Evolutionary conservation across 1,140 invertebrate genomes (phyloP), one percentile per base, ranked within the genome.

Genomic region (Drosophila lini): DNA sequence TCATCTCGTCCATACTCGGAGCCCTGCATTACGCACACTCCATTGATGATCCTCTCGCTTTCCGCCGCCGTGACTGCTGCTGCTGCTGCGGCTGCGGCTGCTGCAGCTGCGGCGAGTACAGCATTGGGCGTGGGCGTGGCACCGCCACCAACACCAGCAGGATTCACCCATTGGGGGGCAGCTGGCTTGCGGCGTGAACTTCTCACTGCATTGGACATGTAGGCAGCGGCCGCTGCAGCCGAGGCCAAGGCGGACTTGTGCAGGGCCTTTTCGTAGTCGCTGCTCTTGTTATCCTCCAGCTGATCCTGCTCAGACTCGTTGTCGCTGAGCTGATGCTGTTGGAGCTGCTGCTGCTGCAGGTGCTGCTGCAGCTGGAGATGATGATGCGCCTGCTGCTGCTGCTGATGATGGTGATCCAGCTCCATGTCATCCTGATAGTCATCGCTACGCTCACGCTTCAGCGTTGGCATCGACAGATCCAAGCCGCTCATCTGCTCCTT

Each of bases 111-210:
- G 0, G 68, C 59, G 7, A 47, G 42, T 0, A 53, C 74, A n/a
- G 73, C 61, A 55, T 74, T 77, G 5, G 82, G 59, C 7, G 83
- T 79, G 16, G 65, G 47, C 47, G 47, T 16, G 15, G 52, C 9
- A 32, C 68, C 44, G 7, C 97, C 1, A 44, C 41, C 41, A 11
- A 19, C 52, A 0, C 97, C 3, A 97, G 69, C 69, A 0, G 69
- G 98, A 92, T 98, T 98, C 0, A 99, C 97, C 97, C 98, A 98
- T 93, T 99, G 98, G 1, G 98, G 98, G 32, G 97, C 97, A 0
- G 97, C 97, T 1, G 98, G 97, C 93, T 99, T 99, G 62, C 98
- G 94, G 64, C 98, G 92, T 8, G 78, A 93, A 53, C 82, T 86
- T 5, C 82, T 62, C 25, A 80, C 85, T 40, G 78, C 83, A 67